Evolutionary conservation across 2,113 vertebrate genomes (phyloP).

Genomic region (Synchiropus splendidus): DNA sequence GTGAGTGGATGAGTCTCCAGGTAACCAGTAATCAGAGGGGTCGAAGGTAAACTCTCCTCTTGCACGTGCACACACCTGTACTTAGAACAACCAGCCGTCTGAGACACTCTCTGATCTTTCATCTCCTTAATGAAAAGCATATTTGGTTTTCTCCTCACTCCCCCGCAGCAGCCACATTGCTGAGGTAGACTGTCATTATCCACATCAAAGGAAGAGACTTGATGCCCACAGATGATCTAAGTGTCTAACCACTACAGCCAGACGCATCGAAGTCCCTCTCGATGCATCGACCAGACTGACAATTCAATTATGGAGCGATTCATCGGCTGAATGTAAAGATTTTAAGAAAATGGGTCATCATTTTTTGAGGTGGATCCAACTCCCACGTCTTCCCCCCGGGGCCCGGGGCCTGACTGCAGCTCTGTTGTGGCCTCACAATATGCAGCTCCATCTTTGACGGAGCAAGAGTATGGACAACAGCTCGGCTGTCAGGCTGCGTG

Average conservation of each 20-base stretch:
- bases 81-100: slow-evolving; percentile 28
- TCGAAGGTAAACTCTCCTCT: slow-evolving; percentile 27
- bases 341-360: slow-evolving; percentile 37
- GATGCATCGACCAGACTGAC: slow-evolving; percentile 15
- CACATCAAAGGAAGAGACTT: slow-evolving; percentile 47
- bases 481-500: slow-evolving; percentile 19
- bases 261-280: slow-evolving; percentile 9
- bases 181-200: slow-evolving; percentile 43
- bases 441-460: slow-evolving; percentile 10
- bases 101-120: no score
- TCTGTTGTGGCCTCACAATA: slow-evolving; percentile 11
- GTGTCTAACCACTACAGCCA: no score
- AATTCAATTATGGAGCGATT: slow-evolving; percentile 5
- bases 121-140: no score
- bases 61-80: slow-evolving; percentile 12
- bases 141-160: no score
- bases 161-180: no score
- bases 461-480: slow-evolving; percentile 13
- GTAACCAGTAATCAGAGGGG: slow-evolving; percentile 10
- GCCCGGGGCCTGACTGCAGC: slow-evolving; percentile 13
- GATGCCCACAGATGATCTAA: no score
- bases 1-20: slow-evolving; percentile 10
- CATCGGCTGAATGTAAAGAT: slow-evolving; percentile 22
- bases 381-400: slow-evolving; percentile 30
- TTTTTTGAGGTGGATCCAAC: slow-evolving; percentile 30